Conservation (phyloP, 1,140 invertebrate species). For the Zaprionus taronus region DNA sequence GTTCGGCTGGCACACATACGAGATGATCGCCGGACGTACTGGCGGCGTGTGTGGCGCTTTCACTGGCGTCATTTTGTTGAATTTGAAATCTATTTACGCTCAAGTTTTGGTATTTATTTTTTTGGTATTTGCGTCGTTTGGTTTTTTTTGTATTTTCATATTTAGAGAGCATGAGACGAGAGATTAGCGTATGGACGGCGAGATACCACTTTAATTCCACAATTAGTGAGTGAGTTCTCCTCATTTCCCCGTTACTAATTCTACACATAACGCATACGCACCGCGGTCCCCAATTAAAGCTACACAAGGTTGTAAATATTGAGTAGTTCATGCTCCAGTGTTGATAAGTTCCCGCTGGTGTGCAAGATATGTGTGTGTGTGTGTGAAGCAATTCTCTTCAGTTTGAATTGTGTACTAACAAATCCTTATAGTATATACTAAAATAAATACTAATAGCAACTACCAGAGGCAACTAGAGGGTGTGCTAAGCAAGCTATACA, state of each 20-base stretch:
- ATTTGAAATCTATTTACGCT: conserved; percentile 62
- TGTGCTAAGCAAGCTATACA: not conserved
- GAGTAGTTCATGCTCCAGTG: not conserved
- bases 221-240: conserved; percentile 41
- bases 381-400: not conserved
- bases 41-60: conserved; percentile 31
- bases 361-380: conserved; percentile 3
- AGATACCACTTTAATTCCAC: conserved; percentile 30
- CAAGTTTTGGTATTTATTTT: conserved; percentile 29
- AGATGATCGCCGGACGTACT: conserved; percentile 9
- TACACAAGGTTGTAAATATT: not conserved
- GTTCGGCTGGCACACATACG: conserved; percentile 68
- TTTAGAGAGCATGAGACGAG: conserved; percentile 38
- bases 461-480: not conserved
- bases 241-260: not conserved
- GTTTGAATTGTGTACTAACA: not conserved
- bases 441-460: conserved; percentile 11
- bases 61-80: conserved; percentile 47
- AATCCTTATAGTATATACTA: conserved; percentile 5
- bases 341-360: not conserved
- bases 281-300: conserved; percentile 1
- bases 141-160: conserved; percentile 18
- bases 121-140: conserved; percentile 8
- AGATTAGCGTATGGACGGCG: conserved; percentile 45
- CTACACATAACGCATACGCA: conserved; percentile 23